Percentiles rank a stretch among this genome's conserved stretches.
These are phyloP conservation scores for Branchellion lobata DNA, from an alignment of 2,888 invertebrate genomes.

Conservation along the genomic window DNA sequence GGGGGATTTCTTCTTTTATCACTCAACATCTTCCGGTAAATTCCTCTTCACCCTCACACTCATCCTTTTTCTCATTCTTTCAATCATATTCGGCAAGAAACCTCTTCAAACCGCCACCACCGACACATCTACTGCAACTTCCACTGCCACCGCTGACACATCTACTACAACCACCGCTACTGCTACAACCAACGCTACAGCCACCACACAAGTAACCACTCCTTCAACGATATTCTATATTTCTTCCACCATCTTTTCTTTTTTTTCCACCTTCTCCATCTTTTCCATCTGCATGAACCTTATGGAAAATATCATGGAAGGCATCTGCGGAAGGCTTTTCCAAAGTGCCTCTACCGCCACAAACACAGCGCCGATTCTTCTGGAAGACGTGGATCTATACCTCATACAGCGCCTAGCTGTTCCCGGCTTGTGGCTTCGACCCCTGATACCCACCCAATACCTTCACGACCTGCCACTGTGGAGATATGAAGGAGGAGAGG, in stretches of 20 bases:
- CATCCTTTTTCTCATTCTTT: background rate
- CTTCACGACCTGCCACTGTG: constrained; percentile 64
- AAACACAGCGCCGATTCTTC: constrained; percentile 53
- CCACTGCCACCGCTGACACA: background rate
- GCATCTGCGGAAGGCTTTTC: background rate
- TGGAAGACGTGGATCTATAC: constrained; percentile 59
- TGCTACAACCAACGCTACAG: background rate
- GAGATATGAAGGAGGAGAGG: constrained; percentile 55
- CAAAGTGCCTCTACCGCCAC: constrained; percentile 52
- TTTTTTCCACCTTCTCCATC: too few relatives aligned
- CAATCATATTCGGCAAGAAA: background rate
- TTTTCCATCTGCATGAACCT: too few relatives aligned
- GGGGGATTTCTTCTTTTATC: background rate
- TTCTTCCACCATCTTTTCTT: too few relatives aligned
- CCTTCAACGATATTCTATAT: too few relatives aligned
- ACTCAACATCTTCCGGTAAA: background rate
- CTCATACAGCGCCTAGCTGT: constrained; percentile 63
- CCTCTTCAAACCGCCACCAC: background rate
- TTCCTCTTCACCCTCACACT: background rate
- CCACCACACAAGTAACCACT: too few relatives aligned
- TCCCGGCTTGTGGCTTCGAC: constrained; percentile 64
- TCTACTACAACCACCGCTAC: background rate
- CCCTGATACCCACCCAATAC: constrained; percentile 63
- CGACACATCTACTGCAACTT: background rate
- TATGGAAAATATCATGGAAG: background rate